Evolutionary conservation across 1,140 invertebrate genomes (phyloP), one percentile per base, ranked within the genome.

Genomic region (Dreissena polymorpha): DNA sequence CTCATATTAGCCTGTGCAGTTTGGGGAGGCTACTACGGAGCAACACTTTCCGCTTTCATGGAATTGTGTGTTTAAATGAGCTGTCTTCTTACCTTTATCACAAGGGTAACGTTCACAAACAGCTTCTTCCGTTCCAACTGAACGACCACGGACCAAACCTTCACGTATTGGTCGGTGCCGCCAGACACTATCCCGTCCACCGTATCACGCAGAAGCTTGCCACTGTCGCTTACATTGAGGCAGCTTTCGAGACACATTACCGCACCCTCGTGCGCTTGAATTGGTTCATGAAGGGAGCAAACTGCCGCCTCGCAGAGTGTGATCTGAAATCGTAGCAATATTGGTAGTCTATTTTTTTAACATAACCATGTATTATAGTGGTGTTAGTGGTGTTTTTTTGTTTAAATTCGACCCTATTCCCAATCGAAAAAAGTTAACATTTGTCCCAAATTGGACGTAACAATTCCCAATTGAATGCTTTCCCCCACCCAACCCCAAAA

Each of bases 181-280:
- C 68, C 79, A 10, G 79, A 82, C 12, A 82, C 53, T 10, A 82
- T 51, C 49, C 29, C 10, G 23, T 29, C 25, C 3, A 10, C 27
- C 13, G 67, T 70, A 29, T 69, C 67, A 10, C 51, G 12, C 16
- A 29, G 18, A 23, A n/a, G 16, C 16, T 5, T 65, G 18, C 76
- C 65, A n/a, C 7, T 16, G 18, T 53, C n/a, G 18, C 21, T 18
- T 10, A 39, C 8, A 23, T 63, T 50, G 16, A 71, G 51, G 53
- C 77, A 57, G 29, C 18, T 63, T n/a, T 82, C 70, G 10, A 82
- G 29, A 55, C 60, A 82, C n/a, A 68, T 39, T 0, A 82, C 16
- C 6, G 57, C 13, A 13, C 79, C 79, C 57, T 82, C 79, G 27
- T 82, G 79, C 16, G 79, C 79, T 60, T 82, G 79, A 27, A 73